Evolutionary conservation across 2,797 vertebrate genomes (phyloP), one percentile per base, ranked within the genome.

Genomic region (Pipistrellus pipistrellus): DNA sequence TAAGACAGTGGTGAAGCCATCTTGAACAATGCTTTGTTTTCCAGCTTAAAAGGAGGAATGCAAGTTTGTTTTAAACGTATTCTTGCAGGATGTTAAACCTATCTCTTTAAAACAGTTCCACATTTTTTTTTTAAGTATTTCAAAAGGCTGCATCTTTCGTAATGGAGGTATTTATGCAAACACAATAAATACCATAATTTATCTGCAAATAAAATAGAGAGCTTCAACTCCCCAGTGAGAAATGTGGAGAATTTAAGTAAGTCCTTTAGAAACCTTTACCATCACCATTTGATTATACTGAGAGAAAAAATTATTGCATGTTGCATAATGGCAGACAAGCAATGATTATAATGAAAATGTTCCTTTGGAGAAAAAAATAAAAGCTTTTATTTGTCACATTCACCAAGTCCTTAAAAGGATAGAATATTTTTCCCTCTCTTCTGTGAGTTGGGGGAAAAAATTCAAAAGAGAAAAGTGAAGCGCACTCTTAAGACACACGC

Each of bases 171-270:
- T 96, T 98, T 97, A 97, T 92, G 90, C 55, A 96, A 96, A 95
- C 92, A 94, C 96, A 96, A 98, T 96, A 97, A 98, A 98, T 96
- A 98, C 96, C 88, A 96, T 97, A 96, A 97, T 98, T 98, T 97
- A 96, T 93, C 83, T 97, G 94, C 78, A 98, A 98, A 97, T 97
- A 97, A 98, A 98, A 96, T 46, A 93, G 78, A 96, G 93, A 97
- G 53, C 68, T 97, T 95, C 88, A 93, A 81, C 84, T 85, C 7
- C 32, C 25, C 27, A 90, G 17, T 90, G 71, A 96, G 97, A 97
- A 97, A 94, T 95, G 86, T 95, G 86, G 92, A 96, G 68, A 95
- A 97, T 97, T 97, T 97, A 98, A 97, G 88, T 91, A 95, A 97
- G 89, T 97, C 86, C 93, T 97, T 96, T 90, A 83, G 94, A 97